Evolutionary conservation across 2,888 invertebrate genomes (phyloP), one percentile per base, ranked within the genome.

Genomic region (Tenthredo amoena): DNA sequence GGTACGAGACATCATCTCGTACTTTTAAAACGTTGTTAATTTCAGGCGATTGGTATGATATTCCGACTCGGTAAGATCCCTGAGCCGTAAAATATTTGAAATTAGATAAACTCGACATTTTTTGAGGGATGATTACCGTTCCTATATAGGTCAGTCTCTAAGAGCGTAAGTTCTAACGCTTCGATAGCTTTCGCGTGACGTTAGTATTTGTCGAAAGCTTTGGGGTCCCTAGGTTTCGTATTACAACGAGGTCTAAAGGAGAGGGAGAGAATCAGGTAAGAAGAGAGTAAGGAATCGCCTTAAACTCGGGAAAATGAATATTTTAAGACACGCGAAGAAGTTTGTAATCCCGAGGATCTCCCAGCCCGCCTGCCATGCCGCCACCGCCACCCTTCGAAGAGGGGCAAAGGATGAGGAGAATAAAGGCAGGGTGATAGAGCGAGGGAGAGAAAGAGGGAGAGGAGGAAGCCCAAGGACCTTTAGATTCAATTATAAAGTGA

Each of bases 401-500:
- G 7, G 18, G 31, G 26, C 58, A 1, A 12, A n/a, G 79, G 37
- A n/a, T 10, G 58, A 26, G 31, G 31, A 15, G 50, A 18, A 12
- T 18, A 85, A 84, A 31, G 84, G 85, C 18, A 86, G 86, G 84
- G 84, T 82, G 86, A 86, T 86, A 85, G 81, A 83, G 77, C 82
- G 86, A 85, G 87, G 84, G 84, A 85, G 50, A 74, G 12, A 68
- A 1, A 34, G 31, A 74, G 43, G 86, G 83, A 79, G 85, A 87
- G 85, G 86, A 85, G 83, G 84, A 82, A 85, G 74, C 82, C 10
- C 74, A 86, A 86, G 86, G 87, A 87, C 87, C 86, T 88, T 87
- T 87, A 89, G 88, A 91, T 91, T 90, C 91, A 90, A 91, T 91
- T 91, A 91, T 90, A 91, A 91, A 90, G 90, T 88, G 90, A 91